Base-by-base conservation (phyloP, 1,140 invertebrate genomes). In the Ephestia elutella region DNA sequence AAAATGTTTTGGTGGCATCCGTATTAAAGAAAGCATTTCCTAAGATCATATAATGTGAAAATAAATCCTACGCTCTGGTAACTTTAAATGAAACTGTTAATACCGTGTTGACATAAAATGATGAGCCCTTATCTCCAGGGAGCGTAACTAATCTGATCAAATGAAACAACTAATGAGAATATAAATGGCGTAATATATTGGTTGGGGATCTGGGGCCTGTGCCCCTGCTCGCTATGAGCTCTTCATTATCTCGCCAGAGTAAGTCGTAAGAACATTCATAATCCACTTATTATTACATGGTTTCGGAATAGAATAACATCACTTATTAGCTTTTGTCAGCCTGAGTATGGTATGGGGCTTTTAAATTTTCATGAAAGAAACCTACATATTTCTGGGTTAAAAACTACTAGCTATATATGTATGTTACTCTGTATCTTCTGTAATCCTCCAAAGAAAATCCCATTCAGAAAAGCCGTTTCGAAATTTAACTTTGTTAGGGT, bases 151-250 rank as follows among this genome's bases (percentile, higher is more conserved):
- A 83, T 80, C 72, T 78, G 72, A 75, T 78, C 75, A 78, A 78
- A 81, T 80, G 72, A 78, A 81, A 80, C 73, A 73, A 80, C 70
- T 83, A 82, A 86, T 83, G 76, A 83, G 78, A 81, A 81, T 64
- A 77, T 82, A 82, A 83, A 78, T 83, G 70, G 71, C 71, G 66
- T 77, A 75, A 78, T 72, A 85, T 75, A 82, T 82, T 83, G 76
- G 73, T 70, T 73, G 65, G 75, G 75, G 73, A 80, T 61, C 62
- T 54, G 28, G 59, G 73, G 65, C 58, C 63, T 60, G 49, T 28
- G 30, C 30, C 30, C 9, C 3, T 32, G 38, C 21, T 19, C 17
- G 49, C 35, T 49, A 60, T 28, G 25, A 49, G 30, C 32, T 54
- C 25, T 32, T 54, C 53, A 32, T 28, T 21, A 59, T 54, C 58